Evolutionary conservation across 92 coral and sea anemone genomes (phyloP).

Genomic region (Actinernus sp.): DNA sequence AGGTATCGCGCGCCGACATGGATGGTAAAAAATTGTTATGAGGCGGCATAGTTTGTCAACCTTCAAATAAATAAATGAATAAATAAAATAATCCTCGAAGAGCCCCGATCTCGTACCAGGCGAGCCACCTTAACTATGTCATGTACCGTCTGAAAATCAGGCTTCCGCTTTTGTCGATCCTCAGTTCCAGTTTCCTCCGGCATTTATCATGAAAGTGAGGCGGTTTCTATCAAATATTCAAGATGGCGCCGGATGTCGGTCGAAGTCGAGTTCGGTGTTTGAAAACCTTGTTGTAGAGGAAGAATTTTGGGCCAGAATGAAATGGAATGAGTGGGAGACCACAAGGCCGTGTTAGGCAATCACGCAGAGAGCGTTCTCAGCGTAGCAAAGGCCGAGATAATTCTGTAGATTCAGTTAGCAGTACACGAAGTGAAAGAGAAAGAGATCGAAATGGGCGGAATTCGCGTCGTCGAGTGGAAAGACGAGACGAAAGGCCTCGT

Average conservation of each 20-base stretch:
- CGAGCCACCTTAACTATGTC: too few relatives aligned
- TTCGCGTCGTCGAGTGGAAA: conserved; percentile 81
- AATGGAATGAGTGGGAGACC: conserved; percentile 99
- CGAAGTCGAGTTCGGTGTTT: conserved; percentile 63
- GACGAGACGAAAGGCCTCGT: conserved; percentile 83
- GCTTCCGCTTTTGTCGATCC: too few relatives aligned
- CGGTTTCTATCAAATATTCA: conserved; percentile 59
- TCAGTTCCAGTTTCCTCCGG: conserved; percentile 11
- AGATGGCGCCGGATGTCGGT: conserved; percentile 93
- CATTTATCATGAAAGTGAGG: conserved; percentile 38
- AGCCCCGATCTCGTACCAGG: too few relatives aligned
- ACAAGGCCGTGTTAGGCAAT: conserved; percentile 99
- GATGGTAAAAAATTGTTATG: too few relatives aligned
- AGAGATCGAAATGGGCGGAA: conserved; percentile 89
- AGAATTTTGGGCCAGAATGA: conserved; percentile 93
- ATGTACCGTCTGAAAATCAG: too few relatives aligned
- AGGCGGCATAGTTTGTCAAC: too few relatives aligned
- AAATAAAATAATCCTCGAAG: too few relatives aligned
- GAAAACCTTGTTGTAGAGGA: conserved; percentile 65
- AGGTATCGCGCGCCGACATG: too few relatives aligned
- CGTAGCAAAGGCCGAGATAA: conserved; percentile 94
- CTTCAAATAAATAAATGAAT: too few relatives aligned
- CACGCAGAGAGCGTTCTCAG: conserved; percentile 99
- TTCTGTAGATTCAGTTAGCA: conserved; percentile 94
- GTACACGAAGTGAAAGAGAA: conserved; percentile 93